These are phyloP conservation scores for Belonocnema kinseyi DNA, from an alignment of 1,140 invertebrate genomes.

Conservation along the genomic window DNA sequence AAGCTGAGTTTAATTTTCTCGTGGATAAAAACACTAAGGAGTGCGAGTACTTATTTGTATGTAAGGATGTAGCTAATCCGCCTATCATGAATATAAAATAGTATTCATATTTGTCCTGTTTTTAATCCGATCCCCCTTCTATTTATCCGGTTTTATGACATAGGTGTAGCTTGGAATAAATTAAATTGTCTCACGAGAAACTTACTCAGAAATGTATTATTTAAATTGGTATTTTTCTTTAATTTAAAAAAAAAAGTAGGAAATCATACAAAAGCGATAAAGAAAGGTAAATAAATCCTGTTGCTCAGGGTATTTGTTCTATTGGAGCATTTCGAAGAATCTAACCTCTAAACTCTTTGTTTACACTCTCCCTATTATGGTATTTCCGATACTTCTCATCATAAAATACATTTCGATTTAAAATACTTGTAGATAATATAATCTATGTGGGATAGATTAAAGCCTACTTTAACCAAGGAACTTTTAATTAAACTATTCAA, in stretches of 20 bases:
- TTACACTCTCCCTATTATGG: neutral
- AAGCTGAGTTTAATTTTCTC: slow-evolving; percentile 5
- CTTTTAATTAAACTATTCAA: no score
- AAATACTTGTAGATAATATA: no score
- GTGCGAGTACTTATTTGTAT: slow-evolving; percentile 18
- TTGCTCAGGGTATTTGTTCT: neutral
- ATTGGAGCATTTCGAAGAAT: neutral
- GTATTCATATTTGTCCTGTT: slow-evolving; percentile 21
- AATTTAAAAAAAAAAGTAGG: neutral
- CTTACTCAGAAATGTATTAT: no score
- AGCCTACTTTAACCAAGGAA: no score
- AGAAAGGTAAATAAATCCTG: neutral
- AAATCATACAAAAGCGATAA: neutral
- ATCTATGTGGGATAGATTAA: no score
- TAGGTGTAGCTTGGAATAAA: no score
- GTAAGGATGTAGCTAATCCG: slow-evolving; percentile 31
- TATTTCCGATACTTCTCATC: no score
- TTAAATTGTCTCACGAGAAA: no score
- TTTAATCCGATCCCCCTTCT: neutral
- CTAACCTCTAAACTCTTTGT: neutral
- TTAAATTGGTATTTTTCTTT: no score
- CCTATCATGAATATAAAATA: slow-evolving; percentile 28
- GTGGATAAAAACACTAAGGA: neutral
- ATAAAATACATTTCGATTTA: no score
- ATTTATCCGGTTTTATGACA: neutral